A percentile compares a stretch with the other conserved stretches of the same genome.
Evolutionary conservation across 2,113 vertebrate species (phyloP).

Genomic region (Craseonycteris thonglongyai): DNA sequence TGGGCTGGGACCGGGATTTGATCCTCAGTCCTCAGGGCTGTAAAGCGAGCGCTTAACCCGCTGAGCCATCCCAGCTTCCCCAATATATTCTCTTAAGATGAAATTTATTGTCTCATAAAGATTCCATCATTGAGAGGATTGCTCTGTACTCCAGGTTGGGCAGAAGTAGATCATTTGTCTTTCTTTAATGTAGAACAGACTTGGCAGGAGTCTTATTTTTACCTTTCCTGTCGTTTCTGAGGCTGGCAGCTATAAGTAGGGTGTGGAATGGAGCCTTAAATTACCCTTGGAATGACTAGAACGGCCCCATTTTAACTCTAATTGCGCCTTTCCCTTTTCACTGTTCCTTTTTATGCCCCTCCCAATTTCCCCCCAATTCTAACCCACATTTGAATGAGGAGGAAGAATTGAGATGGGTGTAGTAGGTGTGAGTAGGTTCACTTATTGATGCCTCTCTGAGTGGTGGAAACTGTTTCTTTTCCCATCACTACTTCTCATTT

Average conservation of each 20-base stretch:
- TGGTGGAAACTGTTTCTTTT: conserved; percentile 15
- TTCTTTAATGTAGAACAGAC: not conserved
- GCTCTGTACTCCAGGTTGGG: not conserved
- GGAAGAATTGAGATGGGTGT: not conserved
- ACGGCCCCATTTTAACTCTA: conserved; percentile 55
- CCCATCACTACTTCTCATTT: not conserved
- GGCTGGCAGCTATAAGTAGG: conserved; percentile 36
- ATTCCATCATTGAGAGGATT: not conserved
- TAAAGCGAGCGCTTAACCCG: too few relatives aligned
- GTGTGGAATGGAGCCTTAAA: conserved; percentile 49
- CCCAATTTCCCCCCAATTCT: too few relatives aligned
- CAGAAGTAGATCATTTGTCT: conserved; percentile 25
- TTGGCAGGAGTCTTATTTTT: conserved; percentile 47
- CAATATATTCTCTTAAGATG: not conserved
- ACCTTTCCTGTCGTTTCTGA: conserved; percentile 57
- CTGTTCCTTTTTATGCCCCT: not conserved
- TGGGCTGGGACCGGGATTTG: too few relatives aligned
- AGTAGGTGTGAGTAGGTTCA: not conserved
- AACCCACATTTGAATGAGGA: not conserved
- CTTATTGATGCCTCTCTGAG: not conserved
- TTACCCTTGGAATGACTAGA: conserved; percentile 1
- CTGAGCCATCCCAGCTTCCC: too few relatives aligned
- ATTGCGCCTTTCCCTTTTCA: conserved; percentile 39
- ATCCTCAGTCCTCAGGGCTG: too few relatives aligned
- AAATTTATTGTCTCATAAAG: not conserved